phyloP scores from a whole-genome alignment of 2,888 invertebrate species.

The Callimorpha dominula region DNA sequence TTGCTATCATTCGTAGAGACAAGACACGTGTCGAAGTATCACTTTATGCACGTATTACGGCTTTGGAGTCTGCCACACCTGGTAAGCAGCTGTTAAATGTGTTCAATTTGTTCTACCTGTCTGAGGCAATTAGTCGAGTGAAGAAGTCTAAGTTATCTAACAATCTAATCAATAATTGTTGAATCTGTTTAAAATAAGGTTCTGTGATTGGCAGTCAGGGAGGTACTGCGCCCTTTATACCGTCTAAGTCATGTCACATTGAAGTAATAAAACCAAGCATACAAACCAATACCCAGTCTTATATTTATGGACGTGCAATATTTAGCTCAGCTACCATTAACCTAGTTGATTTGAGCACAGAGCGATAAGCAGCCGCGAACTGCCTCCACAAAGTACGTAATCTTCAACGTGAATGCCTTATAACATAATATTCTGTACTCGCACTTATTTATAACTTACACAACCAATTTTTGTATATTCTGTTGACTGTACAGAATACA shows the following conservation, averaged over 20 bases:
- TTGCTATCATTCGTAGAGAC: no score
- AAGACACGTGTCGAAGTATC: no score
- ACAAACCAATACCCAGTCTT: background rate
- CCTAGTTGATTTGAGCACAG: constrained; percentile 12
- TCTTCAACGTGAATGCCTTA: background rate
- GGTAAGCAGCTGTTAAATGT: no score
- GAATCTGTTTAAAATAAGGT: no score
- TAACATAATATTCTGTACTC: background rate
- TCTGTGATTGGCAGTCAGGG: no score
- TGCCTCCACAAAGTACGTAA: background rate
- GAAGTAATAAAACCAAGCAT: background rate
- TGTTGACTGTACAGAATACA: no score
- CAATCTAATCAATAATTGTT: no score
- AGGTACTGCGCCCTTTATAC: background rate
- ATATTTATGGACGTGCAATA: constrained; percentile 1
- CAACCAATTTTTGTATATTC: background rate
- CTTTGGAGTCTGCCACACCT: no score
- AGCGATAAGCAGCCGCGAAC: constrained; percentile 8
- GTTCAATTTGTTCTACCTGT: no score
- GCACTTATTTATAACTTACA: background rate
- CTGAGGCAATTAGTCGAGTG: no score
- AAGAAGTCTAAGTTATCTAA: no score
- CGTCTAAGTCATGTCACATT: background rate
- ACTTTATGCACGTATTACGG: no score
- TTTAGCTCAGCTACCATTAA: constrained; percentile 14